Evolutionary conservation across 2,113 vertebrate genomes (phyloP).

Genomic region (Pituophis catenifer): DNA sequence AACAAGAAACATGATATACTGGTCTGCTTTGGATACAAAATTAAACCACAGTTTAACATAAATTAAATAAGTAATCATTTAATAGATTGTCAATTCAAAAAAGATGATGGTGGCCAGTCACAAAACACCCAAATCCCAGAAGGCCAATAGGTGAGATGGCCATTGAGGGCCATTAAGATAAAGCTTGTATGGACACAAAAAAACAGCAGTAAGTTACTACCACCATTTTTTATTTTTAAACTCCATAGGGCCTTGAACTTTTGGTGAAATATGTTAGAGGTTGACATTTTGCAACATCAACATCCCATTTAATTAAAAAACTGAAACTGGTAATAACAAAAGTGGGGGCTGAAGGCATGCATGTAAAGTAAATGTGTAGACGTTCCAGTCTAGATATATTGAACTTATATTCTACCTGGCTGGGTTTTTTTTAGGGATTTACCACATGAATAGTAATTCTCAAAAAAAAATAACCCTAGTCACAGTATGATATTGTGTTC

Average conservation of each 20-base stretch:
- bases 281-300: neutral
- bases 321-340: neutral
- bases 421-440: neutral
- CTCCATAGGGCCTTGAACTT: neutral
- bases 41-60: neutral
- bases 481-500: neutral
- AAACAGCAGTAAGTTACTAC: neutral
- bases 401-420: neutral
- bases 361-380: too few relatives aligned
- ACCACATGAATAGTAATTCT: neutral
- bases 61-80: neutral
- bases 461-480: neutral
- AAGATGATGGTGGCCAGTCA: neutral
- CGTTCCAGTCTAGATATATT: neutral
- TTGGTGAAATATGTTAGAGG: neutral
- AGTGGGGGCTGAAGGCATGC: neutral
- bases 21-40: neutral
- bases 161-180: neutral
- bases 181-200: neutral
- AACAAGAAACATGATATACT: constrained; percentile 28
- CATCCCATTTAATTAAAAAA: neutral
- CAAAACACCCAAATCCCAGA: neutral
- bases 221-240: neutral
- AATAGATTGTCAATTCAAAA: neutral
- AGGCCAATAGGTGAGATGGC: neutral